Percentiles rank a stretch among this genome's conserved stretches.
These are phyloP conservation scores for Rhodinocichla rosea DNA, from an alignment of 2,113 vertebrate genomes.

Conservation along the genomic window DNA sequence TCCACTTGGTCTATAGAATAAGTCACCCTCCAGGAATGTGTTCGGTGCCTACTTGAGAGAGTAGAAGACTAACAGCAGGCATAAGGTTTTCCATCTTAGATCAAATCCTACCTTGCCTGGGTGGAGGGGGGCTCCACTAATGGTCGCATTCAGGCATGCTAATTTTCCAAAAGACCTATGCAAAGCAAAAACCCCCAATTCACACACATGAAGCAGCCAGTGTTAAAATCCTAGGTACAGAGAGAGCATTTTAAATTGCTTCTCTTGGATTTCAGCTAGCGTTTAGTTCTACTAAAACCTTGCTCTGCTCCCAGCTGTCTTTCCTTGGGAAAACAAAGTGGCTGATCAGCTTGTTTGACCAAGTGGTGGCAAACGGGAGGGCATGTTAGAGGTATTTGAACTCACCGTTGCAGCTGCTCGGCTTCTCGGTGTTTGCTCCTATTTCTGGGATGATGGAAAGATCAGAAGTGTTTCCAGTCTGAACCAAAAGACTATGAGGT, in stretches of 20 bases:
- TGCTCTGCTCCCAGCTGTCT: neutral
- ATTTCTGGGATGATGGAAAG: slow-evolving; percentile 84
- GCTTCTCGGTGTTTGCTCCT: slow-evolving; percentile 47
- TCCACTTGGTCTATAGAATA: neutral
- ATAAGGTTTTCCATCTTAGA: neutral
- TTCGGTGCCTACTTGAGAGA: neutral
- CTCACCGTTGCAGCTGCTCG: slow-evolving; percentile 53
- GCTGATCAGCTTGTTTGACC: neutral
- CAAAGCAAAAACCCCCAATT: neutral
- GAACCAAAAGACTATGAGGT: slow-evolving; percentile 69
- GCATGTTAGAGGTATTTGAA: neutral
- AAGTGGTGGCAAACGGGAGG: neutral
- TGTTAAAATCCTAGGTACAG: neutral
- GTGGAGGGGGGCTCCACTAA: neutral
- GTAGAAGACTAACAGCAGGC: neutral
- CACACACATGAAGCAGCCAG: neutral
- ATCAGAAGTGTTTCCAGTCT: slow-evolving; percentile 79
- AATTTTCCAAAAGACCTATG: neutral
- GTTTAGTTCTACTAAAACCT: neutral
- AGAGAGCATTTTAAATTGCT: neutral
- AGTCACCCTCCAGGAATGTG: neutral
- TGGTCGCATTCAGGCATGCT: neutral
- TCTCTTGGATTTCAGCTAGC: neutral
- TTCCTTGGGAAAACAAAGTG: neutral
- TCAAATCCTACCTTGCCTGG: neutral